These are phyloP conservation scores for Hypena proboscidalis DNA, from an alignment of 2,888 invertebrate species.

Conservation along the genomic window DNA sequence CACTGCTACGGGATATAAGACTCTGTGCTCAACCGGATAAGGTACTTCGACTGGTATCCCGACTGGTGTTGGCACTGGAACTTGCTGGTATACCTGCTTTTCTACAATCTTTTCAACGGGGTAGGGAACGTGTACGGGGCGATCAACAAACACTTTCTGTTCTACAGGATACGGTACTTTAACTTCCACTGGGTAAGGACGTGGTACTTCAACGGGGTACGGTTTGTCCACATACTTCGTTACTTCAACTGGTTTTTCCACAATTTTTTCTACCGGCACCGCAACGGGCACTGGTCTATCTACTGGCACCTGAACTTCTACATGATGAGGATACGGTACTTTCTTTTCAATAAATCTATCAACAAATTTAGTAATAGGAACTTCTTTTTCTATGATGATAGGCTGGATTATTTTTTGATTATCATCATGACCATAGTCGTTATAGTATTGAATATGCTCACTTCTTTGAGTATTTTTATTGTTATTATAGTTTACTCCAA, in stretches of 20 bases:
- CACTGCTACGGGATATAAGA: constrained; percentile 67
- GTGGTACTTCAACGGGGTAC: constrained; percentile 81
- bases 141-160: constrained; percentile 80
- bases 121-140: constrained; percentile 78
- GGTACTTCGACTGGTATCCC: constrained; percentile 67
- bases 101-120: constrained; percentile 83
- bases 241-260: constrained; percentile 83
- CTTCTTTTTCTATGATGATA: constrained; percentile 76
- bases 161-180: constrained; percentile 80
- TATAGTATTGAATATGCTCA: constrained; percentile 55
- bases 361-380: constrained; percentile 76
- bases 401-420: constrained; percentile 73
- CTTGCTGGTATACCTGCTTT: constrained; percentile 71
- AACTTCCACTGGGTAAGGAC: constrained; percentile 83
- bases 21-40: constrained; percentile 68
- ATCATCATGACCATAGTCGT: constrained; percentile 53
- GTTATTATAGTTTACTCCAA: constrained; percentile 60
- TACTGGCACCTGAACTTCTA: constrained; percentile 66
- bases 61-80: constrained; percentile 75
- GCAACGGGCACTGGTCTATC: constrained; percentile 76
- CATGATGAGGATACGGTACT: constrained; percentile 72
- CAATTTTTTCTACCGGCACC: constrained; percentile 79
- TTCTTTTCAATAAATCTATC: constrained; percentile 76
- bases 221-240: constrained; percentile 85
- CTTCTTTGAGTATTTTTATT: constrained; percentile 53